Base-by-base conservation (phyloP, 2,797 vertebrate genomes). In the Sebastes matsubarae region DNA sequence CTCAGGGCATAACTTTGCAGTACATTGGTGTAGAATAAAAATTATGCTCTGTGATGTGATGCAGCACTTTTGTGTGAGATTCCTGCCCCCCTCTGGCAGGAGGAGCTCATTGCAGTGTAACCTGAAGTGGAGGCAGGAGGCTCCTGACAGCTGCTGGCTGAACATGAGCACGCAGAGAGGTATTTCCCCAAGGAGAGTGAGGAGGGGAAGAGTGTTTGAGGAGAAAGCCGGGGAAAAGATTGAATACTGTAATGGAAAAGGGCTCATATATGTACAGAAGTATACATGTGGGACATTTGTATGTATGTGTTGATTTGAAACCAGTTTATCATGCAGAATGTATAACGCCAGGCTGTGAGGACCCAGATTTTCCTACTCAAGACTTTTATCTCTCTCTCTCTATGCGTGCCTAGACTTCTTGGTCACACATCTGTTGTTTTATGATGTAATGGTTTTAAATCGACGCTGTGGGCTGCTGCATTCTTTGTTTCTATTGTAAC, bases 121-220 rank as follows among this genome's bases (percentile, higher is more conserved):
- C 46, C 32, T 76, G 30, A 79, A 9, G 66, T 58, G 30, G 46
- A 8, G 46, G 74, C 55, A 68, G 34, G 30, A 77, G 67, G 55
- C 13, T 32, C 73, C 63, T 85, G 71, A 77, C 87, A 87, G 81
- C 87, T 91, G 85, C 77, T 77, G 24, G 72, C 75, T 77, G 68
- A 82, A 84, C 84, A 14, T 59, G 38, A 87, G 70, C 77, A 72
- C 79, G 64, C 75, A 85, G 63, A 74, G 22, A 86, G 88, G 88
- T 87, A 83, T 92, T 93, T 91, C 90, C 88, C 89, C 65, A 73
- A 84, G 82, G 89, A 88, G 74, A 75, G n/a, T 6, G 27, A 57
- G 36, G 30, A 71, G 32, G 73, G 70, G 74, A 34, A 61, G 27
- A 59, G 55, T 36, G 30, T 67, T 84, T 85, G n/a, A 75, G 72